phyloP scores from a whole-genome alignment of 2,113 vertebrate species.

The Microcebus griseorufus region DNA sequence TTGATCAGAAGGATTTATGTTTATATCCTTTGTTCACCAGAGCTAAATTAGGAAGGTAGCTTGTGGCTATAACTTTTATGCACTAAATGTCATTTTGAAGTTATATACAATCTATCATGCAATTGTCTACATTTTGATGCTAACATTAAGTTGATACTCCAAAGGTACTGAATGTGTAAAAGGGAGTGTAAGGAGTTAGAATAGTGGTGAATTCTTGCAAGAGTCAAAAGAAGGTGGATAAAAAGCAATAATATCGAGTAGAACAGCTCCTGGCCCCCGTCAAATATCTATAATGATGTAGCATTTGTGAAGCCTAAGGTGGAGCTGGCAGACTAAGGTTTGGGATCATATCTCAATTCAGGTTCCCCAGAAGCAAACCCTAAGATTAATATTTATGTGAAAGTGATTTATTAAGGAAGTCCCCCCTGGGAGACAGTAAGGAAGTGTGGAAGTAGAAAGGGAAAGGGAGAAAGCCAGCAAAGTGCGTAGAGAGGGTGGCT shows the following conservation, averaged over 20 bases:
- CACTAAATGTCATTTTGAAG: not conserved
- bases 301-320: not conserved
- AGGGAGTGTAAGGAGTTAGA: not conserved
- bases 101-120: not conserved
- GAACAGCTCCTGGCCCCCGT: not conserved
- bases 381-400: not conserved
- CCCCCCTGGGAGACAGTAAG: not conserved
- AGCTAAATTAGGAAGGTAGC: not conserved
- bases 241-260: not conserved
- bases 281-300: not conserved
- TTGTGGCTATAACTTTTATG: not conserved
- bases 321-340: not conserved
- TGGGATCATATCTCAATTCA: not conserved
- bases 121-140: not conserved
- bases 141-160: not conserved
- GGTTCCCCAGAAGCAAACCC: not conserved
- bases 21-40: not conserved
- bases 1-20: not conserved
- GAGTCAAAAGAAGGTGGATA: not conserved
- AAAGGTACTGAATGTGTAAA: not conserved
- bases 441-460: not conserved
- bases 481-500: not conserved
- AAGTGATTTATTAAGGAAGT: not conserved
- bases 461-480: not conserved
- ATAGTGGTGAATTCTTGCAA: not conserved